Evolutionary conservation across 2,888 invertebrate species (phyloP), one percentile per base, ranked within the genome.

Genomic region (Chaetogeoica ovagalla): DNA sequence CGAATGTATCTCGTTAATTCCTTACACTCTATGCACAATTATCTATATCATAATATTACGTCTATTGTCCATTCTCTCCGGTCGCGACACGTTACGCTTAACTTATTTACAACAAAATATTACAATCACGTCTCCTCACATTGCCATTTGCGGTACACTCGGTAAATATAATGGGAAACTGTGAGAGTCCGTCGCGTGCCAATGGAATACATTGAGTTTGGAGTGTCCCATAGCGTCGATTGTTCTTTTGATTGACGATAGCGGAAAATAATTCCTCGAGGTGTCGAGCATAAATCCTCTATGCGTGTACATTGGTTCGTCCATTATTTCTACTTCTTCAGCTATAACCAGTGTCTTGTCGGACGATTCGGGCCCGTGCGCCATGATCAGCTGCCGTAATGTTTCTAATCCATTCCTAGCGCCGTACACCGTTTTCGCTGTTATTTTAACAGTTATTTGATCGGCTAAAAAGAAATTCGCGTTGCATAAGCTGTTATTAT

Each of bases 131-230:
- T 76, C 88, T 84, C 87, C 88, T 84, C 87, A 93, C 90, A 89
- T 90, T 2, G 93, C 90, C 87, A 95, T 89, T 84, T 92, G 90
- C 0, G 94, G 94, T 30, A 92, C 90, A 62, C 91, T 88, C n/a
- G 88, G 88, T 0, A 93, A 91, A 84, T 93, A 92, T 84, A 96
- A 88, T 0, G 97, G 97, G 86, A 97, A 97, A 84, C 96, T 96
- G 83, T 97, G 96, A 1, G 94, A 91, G 86, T 97, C 97, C 0
- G 94, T 93, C 0, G 91, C 91, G 85, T 95, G 94, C 96, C 97
- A 97, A 85, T 97, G 97, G 66, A 97, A 90, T 0, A 95, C 93
- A 85, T 97, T 97, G 88, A 97, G 87, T 87, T 97, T 97, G 71
- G 92, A 92, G 23, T 93, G 90, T 1, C 93, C 92, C 93, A 97